Percentiles rank a stretch among this genome's conserved stretches.
Conservation (phyloP, 2,888 invertebrate genomes). For the Erpobdella octoculata region DNA sequence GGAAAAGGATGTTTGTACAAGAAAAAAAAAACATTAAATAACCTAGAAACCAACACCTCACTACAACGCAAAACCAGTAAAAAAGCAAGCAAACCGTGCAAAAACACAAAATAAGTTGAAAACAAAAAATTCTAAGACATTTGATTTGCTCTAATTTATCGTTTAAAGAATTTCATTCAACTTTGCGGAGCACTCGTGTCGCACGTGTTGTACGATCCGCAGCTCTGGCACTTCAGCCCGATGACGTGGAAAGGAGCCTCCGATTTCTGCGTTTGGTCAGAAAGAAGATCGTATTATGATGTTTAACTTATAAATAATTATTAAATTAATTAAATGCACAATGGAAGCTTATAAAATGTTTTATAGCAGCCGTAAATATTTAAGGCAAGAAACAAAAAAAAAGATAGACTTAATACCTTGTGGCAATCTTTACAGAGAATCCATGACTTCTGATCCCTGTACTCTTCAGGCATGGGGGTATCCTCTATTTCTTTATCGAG, state of each 20-base stretch:
- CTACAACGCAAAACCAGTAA: too few species aligned
- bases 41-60: too few species aligned
- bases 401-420: conserved; percentile 58
- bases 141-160: too few species aligned
- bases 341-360: too few species aligned
- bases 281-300: neutral
- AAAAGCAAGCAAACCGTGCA: too few species aligned
- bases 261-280: conserved; percentile 56
- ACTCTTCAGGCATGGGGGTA: conserved; percentile 76
- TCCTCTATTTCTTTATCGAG: conserved; percentile 72
- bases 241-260: conserved; percentile 76
- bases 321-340: neutral
- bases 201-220: conserved; percentile 72
- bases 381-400: neutral
- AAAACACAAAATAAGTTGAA: too few species aligned
- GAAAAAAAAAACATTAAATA: too few species aligned
- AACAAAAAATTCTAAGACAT: too few species aligned
- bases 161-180: too few species aligned
- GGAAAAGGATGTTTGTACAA: too few species aligned
- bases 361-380: neutral
- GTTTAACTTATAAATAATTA: neutral
- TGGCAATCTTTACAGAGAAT: conserved; percentile 87
- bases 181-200: too few species aligned
- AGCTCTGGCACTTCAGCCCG: conserved; percentile 74
- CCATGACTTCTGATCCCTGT: conserved; percentile 69